A percentile compares a stretch with the other conserved stretches of the same genome.
phyloP scores from a whole-genome alignment of 1,140 invertebrate species.

The Plutomurus gul region DNA sequence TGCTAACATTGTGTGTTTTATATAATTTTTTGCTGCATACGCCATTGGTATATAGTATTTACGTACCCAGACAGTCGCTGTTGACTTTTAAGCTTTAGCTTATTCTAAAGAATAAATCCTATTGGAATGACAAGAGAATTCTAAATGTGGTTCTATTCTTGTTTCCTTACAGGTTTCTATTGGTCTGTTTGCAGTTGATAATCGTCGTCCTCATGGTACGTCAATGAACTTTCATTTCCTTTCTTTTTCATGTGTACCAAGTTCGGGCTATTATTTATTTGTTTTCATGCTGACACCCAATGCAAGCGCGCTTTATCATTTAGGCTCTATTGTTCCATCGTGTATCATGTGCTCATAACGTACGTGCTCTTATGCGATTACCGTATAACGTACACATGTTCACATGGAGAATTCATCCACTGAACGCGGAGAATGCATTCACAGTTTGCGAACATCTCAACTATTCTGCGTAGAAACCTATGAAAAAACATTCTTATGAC shows the following conservation, averaged over 20 bases:
- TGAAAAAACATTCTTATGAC: too few species aligned
- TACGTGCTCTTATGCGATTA: too few species aligned
- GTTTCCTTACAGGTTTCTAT: conserved; percentile 52
- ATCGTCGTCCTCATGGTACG: conserved; percentile 53
- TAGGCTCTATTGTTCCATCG: too few species aligned
- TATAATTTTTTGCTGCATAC: not conserved
- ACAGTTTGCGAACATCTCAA: too few species aligned
- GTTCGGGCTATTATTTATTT: not conserved
- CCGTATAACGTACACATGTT: too few species aligned
- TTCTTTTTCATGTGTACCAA: not conserved
- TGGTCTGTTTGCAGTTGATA: conserved; percentile 54
- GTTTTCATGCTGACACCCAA: not conserved
- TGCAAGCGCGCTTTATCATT: too few species aligned
- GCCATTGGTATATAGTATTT: not conserved
- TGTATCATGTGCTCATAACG: too few species aligned
- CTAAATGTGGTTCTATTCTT: conserved; percentile 30
- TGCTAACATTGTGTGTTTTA: not conserved
- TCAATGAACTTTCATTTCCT: conserved; percentile 32
- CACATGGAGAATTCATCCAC: too few species aligned
- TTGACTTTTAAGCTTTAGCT: not conserved
- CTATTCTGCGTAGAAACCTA: too few species aligned
- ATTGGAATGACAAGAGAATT: conserved; percentile 25
- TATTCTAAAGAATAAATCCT: not conserved
- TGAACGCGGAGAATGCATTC: too few species aligned
- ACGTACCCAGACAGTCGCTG: not conserved